Evolutionary conservation across 2,797 vertebrate genomes (phyloP).

Genomic region (Melanotaenia boesemani): DNA sequence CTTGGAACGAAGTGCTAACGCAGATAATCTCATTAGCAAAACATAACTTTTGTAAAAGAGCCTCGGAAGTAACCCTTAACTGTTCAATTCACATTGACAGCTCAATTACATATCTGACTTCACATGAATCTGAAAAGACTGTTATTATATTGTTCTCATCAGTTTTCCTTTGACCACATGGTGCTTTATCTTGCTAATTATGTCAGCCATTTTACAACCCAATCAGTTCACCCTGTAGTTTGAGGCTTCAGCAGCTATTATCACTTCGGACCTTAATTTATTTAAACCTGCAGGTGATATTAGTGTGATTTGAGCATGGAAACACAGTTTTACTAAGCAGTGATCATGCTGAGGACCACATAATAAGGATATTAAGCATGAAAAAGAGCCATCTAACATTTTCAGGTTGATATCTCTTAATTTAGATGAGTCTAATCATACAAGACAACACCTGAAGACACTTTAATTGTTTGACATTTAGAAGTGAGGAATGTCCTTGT

Average conservation of each 20-base stretch:
- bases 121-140: background rate
- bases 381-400: background rate
- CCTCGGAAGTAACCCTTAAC: slow-evolving; percentile 50
- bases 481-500: slow-evolving; percentile 58
- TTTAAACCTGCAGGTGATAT: background rate
- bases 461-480: slow-evolving; percentile 54
- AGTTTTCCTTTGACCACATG: background rate
- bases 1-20: slow-evolving; percentile 54
- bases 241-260: background rate
- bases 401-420: background rate
- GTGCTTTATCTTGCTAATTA: slow-evolving; percentile 15
- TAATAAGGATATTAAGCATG: too few species aligned
- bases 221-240: background rate
- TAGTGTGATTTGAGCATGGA: background rate
- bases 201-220: background rate
- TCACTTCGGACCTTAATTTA: background rate
- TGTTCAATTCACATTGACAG: slow-evolving; percentile 13
- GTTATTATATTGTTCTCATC: slow-evolving; percentile 12
- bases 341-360: too few species aligned
- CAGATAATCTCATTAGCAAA: slow-evolving; percentile 79
- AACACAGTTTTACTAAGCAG: background rate
- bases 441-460: background rate
- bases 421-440: background rate
- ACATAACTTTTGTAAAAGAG: slow-evolving; percentile 75
- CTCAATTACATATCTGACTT: background rate